A percentile compares a stretch with the other conserved stretches of the same genome.
Evolutionary conservation across 2,888 invertebrate genomes (phyloP).

Genomic region (Silvanus unidentatus): DNA sequence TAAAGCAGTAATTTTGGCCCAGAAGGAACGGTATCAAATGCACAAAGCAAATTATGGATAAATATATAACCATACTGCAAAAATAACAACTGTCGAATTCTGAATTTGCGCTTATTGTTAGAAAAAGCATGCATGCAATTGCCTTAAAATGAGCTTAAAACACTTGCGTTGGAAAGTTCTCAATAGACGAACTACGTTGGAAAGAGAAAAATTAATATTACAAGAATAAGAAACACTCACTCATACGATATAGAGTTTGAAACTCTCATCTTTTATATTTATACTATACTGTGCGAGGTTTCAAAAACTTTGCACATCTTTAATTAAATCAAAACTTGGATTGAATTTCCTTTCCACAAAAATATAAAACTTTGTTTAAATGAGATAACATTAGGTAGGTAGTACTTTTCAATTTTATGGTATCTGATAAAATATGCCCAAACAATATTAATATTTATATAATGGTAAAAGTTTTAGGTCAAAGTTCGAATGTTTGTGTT

Average conservation of each 20-base stretch:
- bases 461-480: background rate
- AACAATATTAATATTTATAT: constrained; percentile 13
- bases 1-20: too few species aligned
- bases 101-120: too few species aligned
- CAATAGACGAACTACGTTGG: constrained; percentile 4
- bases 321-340: constrained; percentile 36
- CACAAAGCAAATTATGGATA: too few species aligned
- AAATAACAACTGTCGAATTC: too few species aligned
- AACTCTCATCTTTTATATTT: constrained; percentile 32
- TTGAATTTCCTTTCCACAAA: constrained; percentile 25
- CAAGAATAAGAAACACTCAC: constrained; percentile 21
- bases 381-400: constrained; percentile 24
- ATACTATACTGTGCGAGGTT: constrained; percentile 28
- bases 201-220: constrained; percentile 15
- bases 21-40: too few species aligned
- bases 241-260: constrained; percentile 19
- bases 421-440: constrained; percentile 14
- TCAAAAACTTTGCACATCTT: constrained; percentile 31
- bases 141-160: too few species aligned
- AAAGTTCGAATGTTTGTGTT: too few species aligned
- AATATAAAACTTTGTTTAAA: constrained; percentile 30
- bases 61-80: too few species aligned
- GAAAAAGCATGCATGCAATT: too few species aligned
- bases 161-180: too few species aligned
- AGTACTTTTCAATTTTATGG: constrained; percentile 18